Conservation (phyloP, 2,113 vertebrate genomes). For the Microtus ochrogaster region DNA sequence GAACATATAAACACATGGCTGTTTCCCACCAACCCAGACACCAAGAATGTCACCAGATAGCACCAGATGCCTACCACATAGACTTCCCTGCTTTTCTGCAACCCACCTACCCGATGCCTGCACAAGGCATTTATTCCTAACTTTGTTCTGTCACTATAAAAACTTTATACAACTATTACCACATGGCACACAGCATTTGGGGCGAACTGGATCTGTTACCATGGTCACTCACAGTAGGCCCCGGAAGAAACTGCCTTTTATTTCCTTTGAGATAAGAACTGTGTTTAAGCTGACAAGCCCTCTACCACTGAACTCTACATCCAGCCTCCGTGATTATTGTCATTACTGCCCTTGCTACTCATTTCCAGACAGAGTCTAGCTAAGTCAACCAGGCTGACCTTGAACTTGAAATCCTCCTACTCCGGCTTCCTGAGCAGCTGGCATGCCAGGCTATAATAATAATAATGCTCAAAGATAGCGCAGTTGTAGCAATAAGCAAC, state of each 20-base stretch:
- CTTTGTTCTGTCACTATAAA: background rate
- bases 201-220: background rate
- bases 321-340: background rate
- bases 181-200: background rate
- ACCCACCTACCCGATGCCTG: background rate
- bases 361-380: background rate
- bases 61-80: background rate
- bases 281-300: background rate
- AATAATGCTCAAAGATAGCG: too few species aligned
- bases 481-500: background rate
- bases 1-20: background rate
- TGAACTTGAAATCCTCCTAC: background rate
- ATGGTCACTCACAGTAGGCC: background rate
- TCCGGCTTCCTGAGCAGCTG: background rate
- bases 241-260: background rate
- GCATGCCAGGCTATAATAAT: background rate
- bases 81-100: background rate
- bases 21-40: too few species aligned
- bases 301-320: background rate
- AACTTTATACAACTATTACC: background rate
- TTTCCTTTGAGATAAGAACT: background rate
- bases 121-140: background rate
- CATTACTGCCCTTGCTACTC: background rate
- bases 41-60: background rate
- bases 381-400: background rate